These are phyloP conservation scores for Pygathrix nemaeus DNA, from an alignment of 2,113 vertebrate species.

Conservation along the genomic window DNA sequence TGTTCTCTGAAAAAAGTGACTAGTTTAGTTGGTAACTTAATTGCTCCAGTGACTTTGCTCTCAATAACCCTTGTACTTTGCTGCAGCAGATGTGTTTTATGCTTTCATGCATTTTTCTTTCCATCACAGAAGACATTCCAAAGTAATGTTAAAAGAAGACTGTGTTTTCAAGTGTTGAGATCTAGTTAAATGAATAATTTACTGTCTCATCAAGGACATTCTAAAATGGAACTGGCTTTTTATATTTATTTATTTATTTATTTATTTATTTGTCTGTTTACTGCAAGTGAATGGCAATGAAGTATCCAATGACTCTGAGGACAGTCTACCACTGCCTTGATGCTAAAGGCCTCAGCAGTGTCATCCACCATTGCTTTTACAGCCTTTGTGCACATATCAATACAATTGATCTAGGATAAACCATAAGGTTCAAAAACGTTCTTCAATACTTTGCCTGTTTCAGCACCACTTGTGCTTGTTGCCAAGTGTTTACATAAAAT, in stretches of 20 bases:
- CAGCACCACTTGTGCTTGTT: background rate
- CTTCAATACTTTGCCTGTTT: background rate
- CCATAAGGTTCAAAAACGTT: background rate
- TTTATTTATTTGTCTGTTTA: background rate
- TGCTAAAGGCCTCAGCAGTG: background rate
- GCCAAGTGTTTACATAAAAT: background rate
- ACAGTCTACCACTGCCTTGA: background rate
- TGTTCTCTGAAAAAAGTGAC: background rate
- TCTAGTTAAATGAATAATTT: background rate
- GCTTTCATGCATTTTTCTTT: background rate
- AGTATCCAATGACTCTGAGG: background rate
- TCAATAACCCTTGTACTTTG: background rate
- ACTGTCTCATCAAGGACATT: background rate
- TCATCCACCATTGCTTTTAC: background rate
- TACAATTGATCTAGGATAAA: background rate
- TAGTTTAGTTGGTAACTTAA: background rate
- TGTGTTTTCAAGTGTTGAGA: background rate
- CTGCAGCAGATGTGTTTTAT: background rate
- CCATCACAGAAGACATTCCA: background rate
- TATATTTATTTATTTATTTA: background rate
- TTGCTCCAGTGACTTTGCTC: background rate
- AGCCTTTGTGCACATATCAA: background rate
- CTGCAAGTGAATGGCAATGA: background rate
- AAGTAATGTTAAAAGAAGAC: background rate
- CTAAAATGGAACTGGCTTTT: background rate